Base-by-base conservation (phyloP, 1,140 invertebrate species). In the Dendroctonus valens region DNA sequence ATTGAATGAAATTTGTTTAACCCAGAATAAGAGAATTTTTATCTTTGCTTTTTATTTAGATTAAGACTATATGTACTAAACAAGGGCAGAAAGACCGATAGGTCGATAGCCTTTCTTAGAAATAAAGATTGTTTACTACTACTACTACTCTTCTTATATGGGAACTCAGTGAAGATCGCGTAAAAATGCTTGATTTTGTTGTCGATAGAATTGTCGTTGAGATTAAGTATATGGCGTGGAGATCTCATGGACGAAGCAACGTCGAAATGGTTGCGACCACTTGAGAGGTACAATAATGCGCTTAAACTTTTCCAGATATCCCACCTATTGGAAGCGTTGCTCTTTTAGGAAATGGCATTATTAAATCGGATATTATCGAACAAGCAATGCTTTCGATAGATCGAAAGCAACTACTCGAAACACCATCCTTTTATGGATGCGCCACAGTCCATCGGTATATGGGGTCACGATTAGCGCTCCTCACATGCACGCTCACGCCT, bases 401-500 rank as follows among this genome's bases (percentile, higher is more conserved):
- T 79, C 83, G 97, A 75, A n/a, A 90, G 86, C 68, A 83, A 92
- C 72, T 97, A 92, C 80, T 86, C 85, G 65, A 84, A 83, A 44
- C 79, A 82, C 74, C 89, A 89, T 80, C 89, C 94, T 2, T 98
- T 97, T 74, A 84, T 90, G 74, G 96, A 98, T 82, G 85, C 92
- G 41, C 96, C 96, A 0, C 94, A 94, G 79, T 83, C 86, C 41
- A 95, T 95, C 74, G 92, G 92, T 46, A n/a, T 93, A 85, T 78
- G 90, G 91, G 46, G 96, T 94, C 5, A 99, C 96, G 0, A 98
- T 98, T 59, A 96, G 93, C 84, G 97, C 96, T 60, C 96, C 97
- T 52, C 97, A 99, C 81, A 99, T 99, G 97, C 96, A 99, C 83
- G 96, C 94, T 9, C 90, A 96, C 84, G 96, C 95, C 51, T 82